Percentiles rank a stretch among this genome's conserved stretches.
These are phyloP conservation scores for Strigops habroptila DNA, from an alignment of 2,113 vertebrate genomes.

Conservation along the genomic window DNA sequence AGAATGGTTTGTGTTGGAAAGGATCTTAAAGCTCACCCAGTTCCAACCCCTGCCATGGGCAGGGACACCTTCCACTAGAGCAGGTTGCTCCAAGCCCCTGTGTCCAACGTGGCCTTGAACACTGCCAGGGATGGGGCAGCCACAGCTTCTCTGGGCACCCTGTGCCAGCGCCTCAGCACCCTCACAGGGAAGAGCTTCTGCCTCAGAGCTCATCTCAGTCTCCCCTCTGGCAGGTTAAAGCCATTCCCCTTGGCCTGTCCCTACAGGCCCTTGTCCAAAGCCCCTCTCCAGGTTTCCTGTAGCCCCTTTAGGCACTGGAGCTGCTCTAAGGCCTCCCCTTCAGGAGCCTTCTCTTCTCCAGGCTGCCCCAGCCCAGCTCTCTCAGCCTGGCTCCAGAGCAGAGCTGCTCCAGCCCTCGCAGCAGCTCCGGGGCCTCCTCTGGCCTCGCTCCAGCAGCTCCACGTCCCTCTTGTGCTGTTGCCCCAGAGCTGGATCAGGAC, in stretches of 20 bases:
- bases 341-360: not conserved
- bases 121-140: not conserved
- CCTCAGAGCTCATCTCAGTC: not conserved
- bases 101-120: accelerated
- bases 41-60: not conserved
- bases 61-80: not conserved
- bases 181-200: not conserved
- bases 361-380: accelerated
- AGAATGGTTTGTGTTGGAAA: not conserved
- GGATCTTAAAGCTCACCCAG: not conserved
- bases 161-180: not conserved
- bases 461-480: accelerated
- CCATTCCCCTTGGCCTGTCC: not conserved
- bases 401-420: accelerated
- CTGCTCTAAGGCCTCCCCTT: accelerated
- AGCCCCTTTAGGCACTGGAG: accelerated
- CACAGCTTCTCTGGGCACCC: accelerated
- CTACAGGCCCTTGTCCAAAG: not conserved
- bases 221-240: no score
- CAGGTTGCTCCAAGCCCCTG: not conserved
- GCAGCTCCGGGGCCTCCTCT: accelerated
- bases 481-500: not conserved
- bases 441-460: no score
- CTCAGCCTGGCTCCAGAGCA: accelerated
- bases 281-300: not conserved